Evolutionary conservation across 2,797 vertebrate genomes (phyloP).

Genomic region (Manis javanica): DNA sequence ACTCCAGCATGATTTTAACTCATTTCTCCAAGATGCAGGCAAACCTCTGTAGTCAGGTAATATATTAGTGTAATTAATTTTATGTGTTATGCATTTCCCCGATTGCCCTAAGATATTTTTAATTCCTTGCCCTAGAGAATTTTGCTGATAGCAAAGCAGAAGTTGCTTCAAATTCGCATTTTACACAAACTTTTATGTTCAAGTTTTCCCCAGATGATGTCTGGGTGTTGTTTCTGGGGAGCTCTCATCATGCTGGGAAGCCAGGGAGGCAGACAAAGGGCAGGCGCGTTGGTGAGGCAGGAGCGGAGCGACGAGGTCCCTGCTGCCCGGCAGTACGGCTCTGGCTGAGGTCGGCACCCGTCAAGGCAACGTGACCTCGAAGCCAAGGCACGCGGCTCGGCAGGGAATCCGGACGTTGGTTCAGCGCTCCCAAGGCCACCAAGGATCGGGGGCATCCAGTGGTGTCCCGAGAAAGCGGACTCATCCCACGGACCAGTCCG

Average conservation of each 20-base stretch:
- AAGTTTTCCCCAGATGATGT: neutral
- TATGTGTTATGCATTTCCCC: neutral
- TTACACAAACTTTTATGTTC: neutral
- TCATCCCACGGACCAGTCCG: too few relatives aligned
- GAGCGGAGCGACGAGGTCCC: neutral
- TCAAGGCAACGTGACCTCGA: neutral
- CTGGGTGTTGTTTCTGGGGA: neutral
- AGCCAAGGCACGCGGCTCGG: neutral
- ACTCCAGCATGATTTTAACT: neutral
- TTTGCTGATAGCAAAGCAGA: neutral
- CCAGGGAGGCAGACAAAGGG: neutral
- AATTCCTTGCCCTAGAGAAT: neutral
- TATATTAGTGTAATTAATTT: neutral
- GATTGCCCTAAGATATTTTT: neutral
- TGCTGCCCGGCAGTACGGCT: rapidly evolving
- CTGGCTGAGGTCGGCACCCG: neutral
- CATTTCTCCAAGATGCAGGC: neutral
- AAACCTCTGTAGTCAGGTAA: neutral
- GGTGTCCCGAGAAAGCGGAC: neutral
- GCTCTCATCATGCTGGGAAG: too few relatives aligned
- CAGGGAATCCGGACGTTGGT: neutral
- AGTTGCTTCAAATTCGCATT: neutral
- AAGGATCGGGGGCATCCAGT: neutral
- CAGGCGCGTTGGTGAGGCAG: neutral
- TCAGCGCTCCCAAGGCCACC: neutral